phyloP scores from a whole-genome alignment of 2,113 vertebrate genomes.

The Crotalus helleri region DNA sequence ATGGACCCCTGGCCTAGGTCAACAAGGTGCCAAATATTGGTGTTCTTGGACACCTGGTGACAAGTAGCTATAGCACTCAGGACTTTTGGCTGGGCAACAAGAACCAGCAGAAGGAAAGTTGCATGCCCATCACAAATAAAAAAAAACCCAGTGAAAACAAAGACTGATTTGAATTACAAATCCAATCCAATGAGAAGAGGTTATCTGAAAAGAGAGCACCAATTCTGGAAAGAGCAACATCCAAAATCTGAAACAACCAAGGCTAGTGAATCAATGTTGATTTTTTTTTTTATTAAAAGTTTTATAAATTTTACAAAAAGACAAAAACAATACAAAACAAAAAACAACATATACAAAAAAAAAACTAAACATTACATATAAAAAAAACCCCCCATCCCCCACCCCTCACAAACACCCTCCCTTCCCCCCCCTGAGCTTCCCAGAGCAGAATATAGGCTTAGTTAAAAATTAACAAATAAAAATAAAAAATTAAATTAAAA shows the following conservation, averaged over 20 bases:
- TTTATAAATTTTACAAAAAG: no score
- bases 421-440: no score
- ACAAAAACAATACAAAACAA: no score
- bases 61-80: not conserved
- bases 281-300: no score
- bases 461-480: no score
- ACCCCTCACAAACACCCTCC: no score
- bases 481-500: no score
- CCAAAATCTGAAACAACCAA: not conserved
- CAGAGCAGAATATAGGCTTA: no score
- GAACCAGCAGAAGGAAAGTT: not conserved
- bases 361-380: no score
- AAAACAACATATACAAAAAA: no score
- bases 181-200: not conserved
- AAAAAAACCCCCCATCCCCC: no score
- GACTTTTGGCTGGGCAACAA: not conserved
- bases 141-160: not conserved
- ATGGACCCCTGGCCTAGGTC: not conserved
- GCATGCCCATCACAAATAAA: not conserved
- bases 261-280: not conserved
- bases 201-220: not conserved
- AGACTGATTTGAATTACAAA: not conserved
- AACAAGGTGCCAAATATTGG: not conserved
- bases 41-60: not conserved
- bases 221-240: not conserved